Percentiles rank a stretch among this genome's conserved stretches.
Evolutionary conservation across 2,797 vertebrate genomes (phyloP).

Genomic region (Eulemur albifrons): DNA sequence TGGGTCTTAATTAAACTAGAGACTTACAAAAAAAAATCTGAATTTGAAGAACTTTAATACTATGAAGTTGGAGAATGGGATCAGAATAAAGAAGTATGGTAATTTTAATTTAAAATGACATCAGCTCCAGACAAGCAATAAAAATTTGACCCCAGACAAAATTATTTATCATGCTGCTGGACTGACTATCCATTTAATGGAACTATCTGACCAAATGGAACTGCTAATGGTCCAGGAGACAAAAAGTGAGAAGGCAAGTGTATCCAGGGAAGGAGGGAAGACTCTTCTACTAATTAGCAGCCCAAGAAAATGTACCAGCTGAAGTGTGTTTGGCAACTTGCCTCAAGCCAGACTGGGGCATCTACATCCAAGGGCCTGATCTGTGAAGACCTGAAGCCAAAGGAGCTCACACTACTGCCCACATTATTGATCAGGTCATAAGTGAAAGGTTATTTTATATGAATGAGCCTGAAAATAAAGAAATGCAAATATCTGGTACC

Average conservation of each 20-base stretch:
- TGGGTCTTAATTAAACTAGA: background rate
- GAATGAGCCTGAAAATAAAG: background rate
- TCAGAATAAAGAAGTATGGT: background rate
- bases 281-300: background rate
- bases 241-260: background rate
- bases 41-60: conserved; percentile 14
- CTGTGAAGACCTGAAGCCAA: background rate
- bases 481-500: background rate
- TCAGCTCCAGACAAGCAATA: background rate
- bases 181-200: background rate
- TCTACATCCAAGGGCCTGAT: background rate
- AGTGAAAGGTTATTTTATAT: background rate
- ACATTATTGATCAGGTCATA: background rate
- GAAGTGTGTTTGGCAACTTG: background rate
- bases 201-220: conserved; percentile 4
- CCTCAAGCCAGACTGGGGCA: background rate
- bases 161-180: background rate
- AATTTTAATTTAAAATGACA: background rate
- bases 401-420: background rate
- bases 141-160: background rate
- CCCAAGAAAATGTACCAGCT: background rate
- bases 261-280: background rate
- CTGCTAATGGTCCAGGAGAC: background rate
- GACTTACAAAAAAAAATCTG: background rate
- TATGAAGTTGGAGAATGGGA: background rate